Evolutionary conservation across 2,888 invertebrate species (phyloP).

Genomic region (Sisyra nigra): DNA sequence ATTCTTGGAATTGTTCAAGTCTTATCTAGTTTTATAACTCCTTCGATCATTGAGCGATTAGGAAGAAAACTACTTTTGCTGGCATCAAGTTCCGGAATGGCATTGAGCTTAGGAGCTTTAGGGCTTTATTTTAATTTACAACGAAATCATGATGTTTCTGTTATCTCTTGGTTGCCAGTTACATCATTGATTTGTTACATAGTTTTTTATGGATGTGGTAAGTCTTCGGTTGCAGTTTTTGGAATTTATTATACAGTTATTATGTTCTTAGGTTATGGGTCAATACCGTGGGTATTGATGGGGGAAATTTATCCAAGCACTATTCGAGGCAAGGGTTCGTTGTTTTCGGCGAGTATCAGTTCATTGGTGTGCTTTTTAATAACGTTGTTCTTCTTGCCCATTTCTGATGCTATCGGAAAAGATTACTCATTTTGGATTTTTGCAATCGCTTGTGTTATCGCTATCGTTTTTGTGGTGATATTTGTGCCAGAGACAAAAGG

Average conservation of each 20-base stretch:
- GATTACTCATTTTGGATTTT: constrained; percentile 59
- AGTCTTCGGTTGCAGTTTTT: no score
- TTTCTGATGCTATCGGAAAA: constrained; percentile 41
- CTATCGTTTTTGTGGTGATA: constrained; percentile 56
- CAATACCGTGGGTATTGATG: constrained; percentile 69
- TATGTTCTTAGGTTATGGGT: constrained; percentile 42
- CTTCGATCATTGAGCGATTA: constrained; percentile 57
- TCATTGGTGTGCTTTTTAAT: constrained; percentile 62
- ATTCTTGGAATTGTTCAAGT: constrained; percentile 61
- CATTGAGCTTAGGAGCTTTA: constrained; percentile 40
- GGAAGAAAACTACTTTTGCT: constrained; percentile 58
- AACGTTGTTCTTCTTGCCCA: constrained; percentile 48
- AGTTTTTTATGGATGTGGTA: constrained; percentile 53
- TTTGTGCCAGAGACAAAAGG: constrained; percentile 82
- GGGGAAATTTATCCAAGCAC: constrained; percentile 68
- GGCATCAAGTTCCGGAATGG: constrained; percentile 46
- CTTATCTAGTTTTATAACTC: constrained; percentile 50
- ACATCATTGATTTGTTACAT: constrained; percentile 58
- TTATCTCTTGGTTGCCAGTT: constrained; percentile 53
- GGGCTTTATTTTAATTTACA: constrained; percentile 46
- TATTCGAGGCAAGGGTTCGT: constrained; percentile 59
- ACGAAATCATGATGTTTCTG: constrained; percentile 24
- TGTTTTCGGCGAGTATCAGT: constrained; percentile 60
- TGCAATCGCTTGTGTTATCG: constrained; percentile 37
- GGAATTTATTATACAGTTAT: no score